Evolutionary conservation across 2,797 vertebrate genomes (phyloP), one percentile per base, ranked within the genome.

Genomic region (Miopithecus talapoin): DNA sequence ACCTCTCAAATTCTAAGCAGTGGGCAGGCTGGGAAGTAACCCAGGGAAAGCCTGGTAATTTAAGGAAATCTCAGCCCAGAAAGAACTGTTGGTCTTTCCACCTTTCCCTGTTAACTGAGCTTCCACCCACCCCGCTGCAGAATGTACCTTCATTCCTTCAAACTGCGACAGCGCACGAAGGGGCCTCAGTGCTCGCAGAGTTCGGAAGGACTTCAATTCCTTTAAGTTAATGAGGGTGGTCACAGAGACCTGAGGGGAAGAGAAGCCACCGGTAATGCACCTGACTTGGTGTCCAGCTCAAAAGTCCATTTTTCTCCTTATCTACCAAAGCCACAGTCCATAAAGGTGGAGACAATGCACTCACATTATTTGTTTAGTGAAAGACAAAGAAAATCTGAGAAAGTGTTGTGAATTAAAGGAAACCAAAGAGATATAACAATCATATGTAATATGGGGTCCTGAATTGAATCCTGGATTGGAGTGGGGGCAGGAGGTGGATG

Each of bases 121-220:
- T 48, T 10, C 79, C 30, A 46, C 46, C 39, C 79, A 8, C 24
- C 46, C 22, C 2, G 26, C 13, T 14, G 22, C 61, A 91, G 98
- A 99, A 46, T 0, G 11, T 99, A 99, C 99, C 99, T 99, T 99
- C 98, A 99, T 99, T 97, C 99, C 99, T 98, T 99, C 99, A 98
- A 99, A 99, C 98, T 99, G 99, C 97, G 99, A 99, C 95, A 99
- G 98, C 3, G 99, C 99, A 89, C 99, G 99, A 53, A 99, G 99
- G 46, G 99, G 99, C 88, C 99, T 99, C 80, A 99, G 91, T 0
- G 99, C 99, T 97, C 99, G 98, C 1, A 99, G 97, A 0, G 99
- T 99, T 98, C 99, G 98, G 95, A 99, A 98, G 93, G 99, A 99
- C 96, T 99, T 99, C 83, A 95, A 53, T 24, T 0, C 4, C 4